Conservation (phyloP, 2,888 invertebrate species). For the Mechanitis mazaeus region DNA sequence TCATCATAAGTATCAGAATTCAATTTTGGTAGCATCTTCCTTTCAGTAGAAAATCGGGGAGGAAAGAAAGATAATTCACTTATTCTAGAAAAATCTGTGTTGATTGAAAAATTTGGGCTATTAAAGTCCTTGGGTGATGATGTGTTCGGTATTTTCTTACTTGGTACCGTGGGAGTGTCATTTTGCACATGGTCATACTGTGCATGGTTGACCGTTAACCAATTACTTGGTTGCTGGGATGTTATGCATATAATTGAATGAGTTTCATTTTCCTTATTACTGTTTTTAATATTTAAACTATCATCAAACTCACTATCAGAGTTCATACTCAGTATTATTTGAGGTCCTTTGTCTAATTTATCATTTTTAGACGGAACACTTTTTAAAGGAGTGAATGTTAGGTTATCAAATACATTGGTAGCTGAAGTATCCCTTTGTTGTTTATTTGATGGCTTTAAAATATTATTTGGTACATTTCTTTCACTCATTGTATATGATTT, state of each 20-base stretch:
- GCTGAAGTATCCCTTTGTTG: slow-evolving; percentile 40
- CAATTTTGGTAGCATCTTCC: slow-evolving; percentile 52
- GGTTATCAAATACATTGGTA: slow-evolving; percentile 60
- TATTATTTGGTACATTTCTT: slow-evolving; percentile 37
- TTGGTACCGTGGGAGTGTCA: slow-evolving; percentile 45
- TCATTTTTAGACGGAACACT: slow-evolving; percentile 43
- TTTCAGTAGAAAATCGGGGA: slow-evolving; percentile 66
- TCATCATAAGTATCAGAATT: slow-evolving; percentile 60
- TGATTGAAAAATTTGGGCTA: slow-evolving; percentile 68
- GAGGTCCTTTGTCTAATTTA: slow-evolving; percentile 57
- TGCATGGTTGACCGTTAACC: slow-evolving; percentile 44
- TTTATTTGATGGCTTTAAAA: slow-evolving; percentile 55
- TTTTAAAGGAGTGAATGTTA: slow-evolving; percentile 65
- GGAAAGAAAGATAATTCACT: slow-evolving; percentile 67
- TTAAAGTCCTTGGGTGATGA: slow-evolving; percentile 68
- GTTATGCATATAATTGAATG: slow-evolving; percentile 58
- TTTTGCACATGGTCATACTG: slow-evolving; percentile 37
- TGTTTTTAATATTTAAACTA: slow-evolving; percentile 48
- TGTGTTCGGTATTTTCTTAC: slow-evolving; percentile 65
- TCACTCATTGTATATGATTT: slow-evolving; percentile 38
- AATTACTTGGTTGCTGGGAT: slow-evolving; percentile 50
- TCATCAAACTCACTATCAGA: slow-evolving; percentile 63
- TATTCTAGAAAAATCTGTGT: slow-evolving; percentile 67
- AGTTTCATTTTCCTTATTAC: slow-evolving; percentile 58
- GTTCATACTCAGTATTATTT: slow-evolving; percentile 57